Conservation (phyloP, 2,888 invertebrate genomes). For the Mythimna albipuncta region DNA sequence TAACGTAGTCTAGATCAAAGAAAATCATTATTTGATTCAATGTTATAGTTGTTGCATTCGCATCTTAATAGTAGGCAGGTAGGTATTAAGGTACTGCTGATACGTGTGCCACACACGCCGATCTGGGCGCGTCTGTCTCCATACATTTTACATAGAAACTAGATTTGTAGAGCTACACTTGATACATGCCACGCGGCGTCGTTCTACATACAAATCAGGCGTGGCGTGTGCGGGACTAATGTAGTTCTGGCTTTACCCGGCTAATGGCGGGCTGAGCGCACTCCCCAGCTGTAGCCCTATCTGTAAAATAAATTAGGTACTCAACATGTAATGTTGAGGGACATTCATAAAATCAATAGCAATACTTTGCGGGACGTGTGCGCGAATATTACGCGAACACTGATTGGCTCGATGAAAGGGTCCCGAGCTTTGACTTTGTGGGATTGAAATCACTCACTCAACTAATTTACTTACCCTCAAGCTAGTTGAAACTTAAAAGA, state of each 20-base stretch:
- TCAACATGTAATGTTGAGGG: conserved; percentile 20
- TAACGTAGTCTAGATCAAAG: background rate
- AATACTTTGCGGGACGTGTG: conserved; percentile 31
- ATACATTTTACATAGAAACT: no score
- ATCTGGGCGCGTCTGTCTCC: no score
- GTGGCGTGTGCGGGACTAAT: no score
- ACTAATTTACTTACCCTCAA: background rate
- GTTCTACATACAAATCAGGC: no score
- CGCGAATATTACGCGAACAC: conserved; percentile 35
- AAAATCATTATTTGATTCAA: conserved; percentile 5
- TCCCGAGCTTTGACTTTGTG: conserved; percentile 22
- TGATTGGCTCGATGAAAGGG: conserved; percentile 35
- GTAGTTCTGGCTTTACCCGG: no score
- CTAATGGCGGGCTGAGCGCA: conserved; percentile 12
- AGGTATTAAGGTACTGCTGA: background rate
- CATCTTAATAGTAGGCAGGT: background rate
- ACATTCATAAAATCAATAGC: conserved; percentile 61
- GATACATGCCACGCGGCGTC: no score
- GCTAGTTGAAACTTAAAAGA: background rate
- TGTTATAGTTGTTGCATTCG: background rate
- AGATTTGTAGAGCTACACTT: no score
- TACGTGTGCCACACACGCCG: no score
- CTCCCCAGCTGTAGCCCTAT: conserved; percentile 13
- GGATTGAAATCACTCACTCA: conserved; percentile 15
- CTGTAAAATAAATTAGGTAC: conserved; percentile 23